Evolutionary conservation across 2,113 vertebrate genomes (phyloP).

Genomic region (Dascyllus trimaculatus): DNA sequence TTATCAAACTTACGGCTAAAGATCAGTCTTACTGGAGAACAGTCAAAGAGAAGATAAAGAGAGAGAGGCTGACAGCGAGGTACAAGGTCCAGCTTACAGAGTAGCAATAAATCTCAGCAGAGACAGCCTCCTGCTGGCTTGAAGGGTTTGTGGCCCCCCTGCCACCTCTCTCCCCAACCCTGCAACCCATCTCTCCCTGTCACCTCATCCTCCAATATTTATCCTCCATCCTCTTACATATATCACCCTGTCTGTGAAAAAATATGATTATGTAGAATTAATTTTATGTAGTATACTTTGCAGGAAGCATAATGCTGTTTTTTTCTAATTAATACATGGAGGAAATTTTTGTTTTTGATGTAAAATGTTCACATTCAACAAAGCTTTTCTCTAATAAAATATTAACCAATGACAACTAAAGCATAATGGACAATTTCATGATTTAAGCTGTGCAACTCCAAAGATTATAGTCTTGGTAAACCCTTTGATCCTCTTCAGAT

Average conservation of each 20-base stretch:
- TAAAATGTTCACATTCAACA: background rate
- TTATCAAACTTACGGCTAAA: constrained; percentile 13
- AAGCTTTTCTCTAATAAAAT: background rate
- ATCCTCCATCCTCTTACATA: constrained; percentile 8
- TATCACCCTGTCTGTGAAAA: constrained; percentile 4
- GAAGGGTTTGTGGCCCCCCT: constrained; percentile 62
- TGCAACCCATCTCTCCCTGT: constrained; percentile 27
- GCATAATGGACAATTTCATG: too few species aligned
- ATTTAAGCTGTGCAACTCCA: too few species aligned
- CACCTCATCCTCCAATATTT: constrained; percentile 28
- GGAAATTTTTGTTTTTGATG: background rate
- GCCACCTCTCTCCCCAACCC: constrained; percentile 44
- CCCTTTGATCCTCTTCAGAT: too few species aligned
- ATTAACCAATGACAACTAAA: background rate
- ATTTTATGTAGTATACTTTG: background rate
- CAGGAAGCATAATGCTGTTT: background rate
- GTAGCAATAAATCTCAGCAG: constrained; percentile 63
- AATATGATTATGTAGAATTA: background rate
- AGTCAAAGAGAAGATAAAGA: constrained; percentile 48
- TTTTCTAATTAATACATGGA: background rate
- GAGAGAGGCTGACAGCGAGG: constrained; percentile 59
- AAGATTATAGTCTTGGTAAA: too few species aligned
- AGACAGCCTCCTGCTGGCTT: constrained; percentile 52
- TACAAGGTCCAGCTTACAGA: constrained; percentile 61
- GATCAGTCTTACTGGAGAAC: constrained; percentile 38